These are phyloP conservation scores for Lamellibrachia columna DNA, from an alignment of 2,888 invertebrate species.

Conservation along the genomic window DNA sequence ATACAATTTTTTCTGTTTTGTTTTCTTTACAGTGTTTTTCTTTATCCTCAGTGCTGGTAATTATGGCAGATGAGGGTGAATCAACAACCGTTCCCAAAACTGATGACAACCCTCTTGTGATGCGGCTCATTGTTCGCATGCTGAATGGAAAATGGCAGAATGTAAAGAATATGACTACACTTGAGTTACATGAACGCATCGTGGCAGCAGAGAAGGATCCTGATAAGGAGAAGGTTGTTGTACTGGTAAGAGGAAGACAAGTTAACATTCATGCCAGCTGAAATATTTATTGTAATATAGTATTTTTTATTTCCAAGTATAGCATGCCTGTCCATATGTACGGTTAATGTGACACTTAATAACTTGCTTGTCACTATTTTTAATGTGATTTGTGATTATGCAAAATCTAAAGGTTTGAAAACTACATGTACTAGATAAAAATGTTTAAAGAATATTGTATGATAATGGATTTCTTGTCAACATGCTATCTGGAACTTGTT, in stretches of 20 bases:
- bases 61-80: not conserved
- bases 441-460: no score
- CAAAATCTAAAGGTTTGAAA: no score
- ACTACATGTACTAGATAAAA: no score
- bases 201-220: not conserved
- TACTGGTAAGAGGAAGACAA: not conserved
- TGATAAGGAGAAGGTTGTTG: not conserved
- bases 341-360: no score
- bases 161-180: not conserved
- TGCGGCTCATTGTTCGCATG: not conserved
- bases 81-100: not conserved
- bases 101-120: not conserved
- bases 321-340: no score
- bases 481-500: no score
- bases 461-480: no score
- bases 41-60: not conserved
- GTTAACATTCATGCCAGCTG: not conserved
- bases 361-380: no score
- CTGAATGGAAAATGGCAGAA: not conserved
- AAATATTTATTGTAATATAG: not conserved
- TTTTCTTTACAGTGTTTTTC: no score
- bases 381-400: no score
- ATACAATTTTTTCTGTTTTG: no score
- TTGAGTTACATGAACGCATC: not conserved
- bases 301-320: no score